Percentiles rank a stretch among this genome's conserved stretches.
phyloP scores from a whole-genome alignment of 2,888 invertebrate genomes.

The Dysmachus trigonus region DNA sequence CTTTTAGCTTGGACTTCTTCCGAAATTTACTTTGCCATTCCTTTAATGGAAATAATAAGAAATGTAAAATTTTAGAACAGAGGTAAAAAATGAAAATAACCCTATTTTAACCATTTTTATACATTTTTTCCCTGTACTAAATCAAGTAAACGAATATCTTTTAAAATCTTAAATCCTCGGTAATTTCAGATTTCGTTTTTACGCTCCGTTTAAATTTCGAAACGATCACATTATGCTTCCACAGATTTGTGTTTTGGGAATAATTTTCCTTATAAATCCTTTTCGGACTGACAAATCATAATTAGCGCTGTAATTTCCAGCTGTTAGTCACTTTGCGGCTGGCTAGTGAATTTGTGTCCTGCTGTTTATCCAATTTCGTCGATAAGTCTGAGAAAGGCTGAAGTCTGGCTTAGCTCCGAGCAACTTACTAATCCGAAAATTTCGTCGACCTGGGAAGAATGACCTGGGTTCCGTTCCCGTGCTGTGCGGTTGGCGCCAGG shows the following conservation, averaged over 20 bases:
- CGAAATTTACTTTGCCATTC: too few species aligned
- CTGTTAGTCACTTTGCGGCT: not conserved
- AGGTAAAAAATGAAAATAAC: not conserved
- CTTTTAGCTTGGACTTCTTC: too few species aligned
- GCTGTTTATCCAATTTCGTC: constrained; percentile 15
- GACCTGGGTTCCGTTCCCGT: not conserved
- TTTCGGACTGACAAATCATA: not conserved
- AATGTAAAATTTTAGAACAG: not conserved
- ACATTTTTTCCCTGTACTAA: too few species aligned
- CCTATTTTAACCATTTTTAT: too few species aligned
- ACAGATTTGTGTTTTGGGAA: not conserved
- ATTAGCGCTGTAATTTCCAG: not conserved
- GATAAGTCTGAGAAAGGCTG: not conserved
- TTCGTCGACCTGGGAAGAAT: not conserved
- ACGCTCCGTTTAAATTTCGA: not conserved
- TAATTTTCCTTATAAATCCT: not conserved
- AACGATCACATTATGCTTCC: not conserved
- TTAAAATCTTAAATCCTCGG: too few species aligned
- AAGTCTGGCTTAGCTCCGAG: not conserved
- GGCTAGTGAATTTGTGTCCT: not conserved
- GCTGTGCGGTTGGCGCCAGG: constrained; percentile 14
- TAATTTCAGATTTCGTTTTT: too few species aligned
- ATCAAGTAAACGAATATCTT: too few species aligned
- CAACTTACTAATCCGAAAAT: constrained; percentile 35
- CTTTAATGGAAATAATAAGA: too few species aligned